phyloP scores from a whole-genome alignment of 2,888 invertebrate genomes.

The Plebejus argus region DNA sequence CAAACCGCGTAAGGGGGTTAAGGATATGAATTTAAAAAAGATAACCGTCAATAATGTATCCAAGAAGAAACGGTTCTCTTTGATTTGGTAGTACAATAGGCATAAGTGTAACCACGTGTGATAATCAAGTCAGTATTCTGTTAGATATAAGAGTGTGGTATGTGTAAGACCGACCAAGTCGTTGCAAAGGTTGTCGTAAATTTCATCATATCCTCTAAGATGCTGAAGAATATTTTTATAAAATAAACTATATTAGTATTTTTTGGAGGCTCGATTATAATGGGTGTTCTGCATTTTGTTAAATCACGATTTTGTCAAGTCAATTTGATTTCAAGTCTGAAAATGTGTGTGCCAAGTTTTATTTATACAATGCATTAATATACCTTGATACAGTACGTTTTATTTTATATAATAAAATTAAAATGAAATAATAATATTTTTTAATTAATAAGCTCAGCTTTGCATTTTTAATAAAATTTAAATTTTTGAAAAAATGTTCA shows the following conservation, averaged over 20 bases:
- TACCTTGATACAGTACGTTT: not conserved
- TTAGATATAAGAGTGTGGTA: constrained; percentile 24
- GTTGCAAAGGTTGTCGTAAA: constrained; percentile 10
- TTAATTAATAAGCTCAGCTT: not conserved
- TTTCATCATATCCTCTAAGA: constrained; percentile 35
- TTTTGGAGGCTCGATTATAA: not conserved
- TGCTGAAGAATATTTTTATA: constrained; percentile 27
- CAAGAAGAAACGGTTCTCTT: constrained; percentile 92
- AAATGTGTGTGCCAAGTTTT: constrained; percentile 10
- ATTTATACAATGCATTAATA: constrained; percentile 5
- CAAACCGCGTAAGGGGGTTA: constrained; percentile 90
- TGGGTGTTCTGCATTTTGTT: not conserved
- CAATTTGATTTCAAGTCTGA: not conserved
- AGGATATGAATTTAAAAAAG: constrained; percentile 88
- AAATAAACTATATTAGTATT: not conserved
- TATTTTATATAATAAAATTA: not conserved
- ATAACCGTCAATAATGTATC: constrained; percentile 94
- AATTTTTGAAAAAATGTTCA: not conserved
- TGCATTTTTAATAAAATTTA: not conserved
- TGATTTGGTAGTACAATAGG: constrained; percentile 85
- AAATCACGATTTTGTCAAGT: constrained; percentile 8
- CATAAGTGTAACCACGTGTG: constrained; percentile 27
- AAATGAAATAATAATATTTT: not conserved
- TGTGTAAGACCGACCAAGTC: constrained; percentile 34
- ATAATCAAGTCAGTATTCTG: constrained; percentile 34